phyloP scores from a whole-genome alignment of 2,888 invertebrate species.

The Drosophila incognita region DNA sequence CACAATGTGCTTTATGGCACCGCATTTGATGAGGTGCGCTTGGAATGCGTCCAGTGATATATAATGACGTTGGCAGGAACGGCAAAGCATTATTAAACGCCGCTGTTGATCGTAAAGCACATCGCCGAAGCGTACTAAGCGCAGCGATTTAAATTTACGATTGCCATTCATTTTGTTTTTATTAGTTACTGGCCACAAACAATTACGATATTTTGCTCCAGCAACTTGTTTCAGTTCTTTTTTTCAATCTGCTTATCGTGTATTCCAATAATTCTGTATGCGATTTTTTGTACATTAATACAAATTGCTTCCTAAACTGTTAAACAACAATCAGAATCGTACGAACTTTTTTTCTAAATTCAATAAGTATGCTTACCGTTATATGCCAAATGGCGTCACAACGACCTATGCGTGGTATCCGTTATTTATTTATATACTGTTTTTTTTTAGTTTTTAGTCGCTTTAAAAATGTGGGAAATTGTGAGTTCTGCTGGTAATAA shows the following conservation, averaged over 20 bases:
- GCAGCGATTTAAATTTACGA: constrained; percentile 47
- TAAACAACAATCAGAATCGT: neutral
- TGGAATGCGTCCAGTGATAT: constrained; percentile 62
- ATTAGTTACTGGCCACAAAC: constrained; percentile 5
- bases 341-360: neutral
- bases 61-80: constrained; percentile 69
- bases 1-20: constrained; percentile 57
- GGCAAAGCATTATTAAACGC: constrained; percentile 69
- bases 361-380: neutral
- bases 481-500: neutral
- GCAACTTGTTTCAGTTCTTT: neutral
- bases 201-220: neutral
- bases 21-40: constrained; percentile 66
- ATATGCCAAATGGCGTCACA: neutral
- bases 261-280: neutral
- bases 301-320: neutral
- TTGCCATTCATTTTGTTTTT: constrained; percentile 56
- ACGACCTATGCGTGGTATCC: neutral
- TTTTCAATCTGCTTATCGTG: neutral
- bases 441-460: neutral
- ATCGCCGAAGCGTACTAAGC: constrained; percentile 73
- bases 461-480: constrained; percentile 10
- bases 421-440: neutral
- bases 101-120: constrained; percentile 73
- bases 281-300: neutral